Percentiles rank a stretch among this genome's conserved stretches.
phyloP scores from a whole-genome alignment of 2,113 vertebrate species.

The Apteryx mantelli region DNA sequence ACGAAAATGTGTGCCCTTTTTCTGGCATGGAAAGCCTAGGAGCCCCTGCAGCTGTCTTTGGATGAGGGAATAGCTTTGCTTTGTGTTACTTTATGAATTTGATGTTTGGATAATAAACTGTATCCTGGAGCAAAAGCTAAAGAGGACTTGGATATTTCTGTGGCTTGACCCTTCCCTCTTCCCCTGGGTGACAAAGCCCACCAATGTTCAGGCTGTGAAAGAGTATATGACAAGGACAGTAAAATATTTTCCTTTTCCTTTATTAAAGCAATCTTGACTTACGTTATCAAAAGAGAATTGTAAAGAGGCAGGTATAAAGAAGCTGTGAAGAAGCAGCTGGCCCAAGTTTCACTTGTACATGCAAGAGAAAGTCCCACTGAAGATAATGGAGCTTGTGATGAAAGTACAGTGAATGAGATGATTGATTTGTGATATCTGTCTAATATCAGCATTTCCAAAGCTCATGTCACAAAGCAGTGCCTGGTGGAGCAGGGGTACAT shows the following conservation, averaged over 20 bases:
- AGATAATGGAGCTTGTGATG: not conserved
- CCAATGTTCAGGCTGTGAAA: slow-evolving; percentile 2
- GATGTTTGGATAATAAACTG: slow-evolving; percentile 59
- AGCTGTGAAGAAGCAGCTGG: not conserved
- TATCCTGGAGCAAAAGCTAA: not conserved
- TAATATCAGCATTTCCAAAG: not conserved
- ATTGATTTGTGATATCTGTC: not conserved
- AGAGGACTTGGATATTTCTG: slow-evolving; percentile 50
- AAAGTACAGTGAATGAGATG: not conserved
- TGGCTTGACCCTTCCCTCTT: slow-evolving; percentile 44
- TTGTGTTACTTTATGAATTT: slow-evolving; percentile 58
- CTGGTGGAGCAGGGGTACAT: not conserved
- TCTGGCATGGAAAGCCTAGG: slow-evolving; percentile 45
- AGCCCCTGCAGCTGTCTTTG: slow-evolving; percentile 61
- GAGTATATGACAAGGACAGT: not conserved
- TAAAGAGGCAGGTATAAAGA: not conserved
- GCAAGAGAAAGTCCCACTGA: not conserved
- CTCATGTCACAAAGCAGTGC: not conserved
- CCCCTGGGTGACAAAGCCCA: slow-evolving; percentile 38
- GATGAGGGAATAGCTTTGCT: slow-evolving; percentile 52
- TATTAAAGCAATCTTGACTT: not conserved
- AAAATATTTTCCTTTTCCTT: slow-evolving; percentile 43
- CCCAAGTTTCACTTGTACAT: not conserved
- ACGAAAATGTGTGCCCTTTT: slow-evolving; percentile 64
- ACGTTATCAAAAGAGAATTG: not conserved